Evolutionary conservation across 2,888 invertebrate species (phyloP), one percentile per base, ranked within the genome.

Genomic region (Bombylius discolor): DNA sequence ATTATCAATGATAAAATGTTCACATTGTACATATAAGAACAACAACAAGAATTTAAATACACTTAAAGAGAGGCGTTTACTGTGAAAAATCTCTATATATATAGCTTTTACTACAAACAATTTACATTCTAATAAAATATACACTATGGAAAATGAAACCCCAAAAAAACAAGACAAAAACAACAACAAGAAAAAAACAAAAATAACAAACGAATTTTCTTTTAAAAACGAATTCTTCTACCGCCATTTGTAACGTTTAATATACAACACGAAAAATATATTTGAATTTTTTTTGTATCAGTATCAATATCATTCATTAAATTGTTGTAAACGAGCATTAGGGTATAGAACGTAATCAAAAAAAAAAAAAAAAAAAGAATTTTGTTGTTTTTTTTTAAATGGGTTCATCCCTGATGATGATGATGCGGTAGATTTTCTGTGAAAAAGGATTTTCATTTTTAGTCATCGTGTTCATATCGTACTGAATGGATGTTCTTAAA

Each of bases 381-480:
- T 23, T 3, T 23, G 23, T 23, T 23, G 23, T 23, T 23, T 23
- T 23, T 23, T 36, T 42, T 42, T 11, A 11, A 42, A 11, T 42
- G 39, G 39, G 39, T 42, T 42, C 39, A 42, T 42, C 39, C 39
- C 39, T 42, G 5, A 42, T 42, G 5, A 42, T 42, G 12, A 42
- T 42, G 39, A 42, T 42, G 12, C 39, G 12, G 11, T 42, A 42
- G 8, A 50, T 51, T 49, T 46, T 50, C 46, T 50, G 46, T 55
- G 55, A 47, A 33, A 51, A 23, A 34, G 36, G 36, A 51, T 14
- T 50, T 50, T 51, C 50, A 55, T 55, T 50, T 23, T 60, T 58
- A 62, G 62, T 62, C 59, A 53, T 58, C 59, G 60, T 59, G 59
- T 49, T 58, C 61, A 60, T 57, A 52, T 58, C 61, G 59, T 56